Evolutionary conservation across 2,797 vertebrate genomes (phyloP).

Genomic region (Thripadectes ignobilis): DNA sequence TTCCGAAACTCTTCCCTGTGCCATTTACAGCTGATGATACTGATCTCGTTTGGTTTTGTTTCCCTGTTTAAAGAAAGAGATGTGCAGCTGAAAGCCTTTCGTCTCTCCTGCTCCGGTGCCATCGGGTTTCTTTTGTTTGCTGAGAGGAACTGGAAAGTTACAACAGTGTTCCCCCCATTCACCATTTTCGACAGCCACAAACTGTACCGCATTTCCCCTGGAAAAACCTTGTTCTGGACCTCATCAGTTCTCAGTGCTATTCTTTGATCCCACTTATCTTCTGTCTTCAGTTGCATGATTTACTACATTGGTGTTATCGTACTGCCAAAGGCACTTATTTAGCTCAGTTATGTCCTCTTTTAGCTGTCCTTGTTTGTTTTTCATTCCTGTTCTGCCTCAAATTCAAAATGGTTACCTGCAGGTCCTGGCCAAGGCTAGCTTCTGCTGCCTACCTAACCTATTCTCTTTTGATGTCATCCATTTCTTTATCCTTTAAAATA

Average conservation of each 20-base stretch:
- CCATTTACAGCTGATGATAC: neutral
- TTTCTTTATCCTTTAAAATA: neutral
- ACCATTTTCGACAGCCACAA: neutral
- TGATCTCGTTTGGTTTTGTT: neutral
- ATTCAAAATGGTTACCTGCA: neutral
- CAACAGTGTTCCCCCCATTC: accelerated
- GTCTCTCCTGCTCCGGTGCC: neutral
- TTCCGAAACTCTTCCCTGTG: neutral
- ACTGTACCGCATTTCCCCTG: neutral
- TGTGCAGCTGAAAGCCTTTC: neutral
- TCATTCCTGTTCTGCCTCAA: neutral
- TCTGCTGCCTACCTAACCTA: neutral
- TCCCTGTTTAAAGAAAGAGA: neutral
- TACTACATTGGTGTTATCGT: neutral
- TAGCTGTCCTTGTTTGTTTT: neutral
- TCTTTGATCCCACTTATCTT: neutral
- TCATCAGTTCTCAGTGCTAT: neutral
- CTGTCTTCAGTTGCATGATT: neutral
- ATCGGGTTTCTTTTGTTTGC: neutral
- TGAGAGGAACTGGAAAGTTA: neutral
- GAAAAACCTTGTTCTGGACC: neutral
- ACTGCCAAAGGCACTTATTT: neutral
- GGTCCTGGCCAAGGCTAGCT: neutral
- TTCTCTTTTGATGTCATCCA: neutral
- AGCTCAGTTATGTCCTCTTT: neutral